Evolutionary conservation across 2,888 invertebrate species (phyloP), one percentile per base, ranked within the genome.

Genomic region (Calliopum simillimum): DNA sequence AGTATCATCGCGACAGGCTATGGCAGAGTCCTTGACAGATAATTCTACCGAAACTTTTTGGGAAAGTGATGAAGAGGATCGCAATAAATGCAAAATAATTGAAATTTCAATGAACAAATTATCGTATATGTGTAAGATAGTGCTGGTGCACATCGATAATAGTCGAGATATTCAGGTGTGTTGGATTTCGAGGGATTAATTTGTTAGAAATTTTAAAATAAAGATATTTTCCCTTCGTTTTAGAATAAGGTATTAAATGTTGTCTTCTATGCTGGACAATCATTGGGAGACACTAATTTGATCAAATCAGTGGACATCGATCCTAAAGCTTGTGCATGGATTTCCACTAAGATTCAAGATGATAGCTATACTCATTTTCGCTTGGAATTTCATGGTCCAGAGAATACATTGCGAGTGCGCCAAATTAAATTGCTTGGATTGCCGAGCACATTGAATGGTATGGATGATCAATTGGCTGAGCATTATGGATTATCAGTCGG

Each of bases 11-110:
- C 90, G 98, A 0, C 95, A 94, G 80, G 97, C 96, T 8, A 97
- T 99, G 96, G 92, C 96, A 4, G 94, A 93, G 2, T 96, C 97
- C 75, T 88, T 99, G 16, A 94, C 93, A 0, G 99, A 99, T 84
- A 94, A 94, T 79, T 96, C 96, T 5, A 97, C 98, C 0, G 99
- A 99, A 85, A 99, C 99, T 0, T 99, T 99, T 87, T 99, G 99
- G 99, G 99, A 99, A 87, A 97, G 97, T 47, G 98, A 97, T 0
- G 98, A 98, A 80, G 98, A 98, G 81, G 98, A 99, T 86, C 89
- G 94, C 70, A 97, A 96, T 84, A 96, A 96, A 84, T 92, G 95
- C 25, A 97, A 98, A 86, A 92, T 92, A 79, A 90, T 97, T 41
- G 94, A 93, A 68, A 87, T 94, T 21, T 88, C 89, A 85, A 89